Base-by-base conservation (phyloP, 1,140 invertebrate genomes). In the Steinernema feltiae region DNA sequence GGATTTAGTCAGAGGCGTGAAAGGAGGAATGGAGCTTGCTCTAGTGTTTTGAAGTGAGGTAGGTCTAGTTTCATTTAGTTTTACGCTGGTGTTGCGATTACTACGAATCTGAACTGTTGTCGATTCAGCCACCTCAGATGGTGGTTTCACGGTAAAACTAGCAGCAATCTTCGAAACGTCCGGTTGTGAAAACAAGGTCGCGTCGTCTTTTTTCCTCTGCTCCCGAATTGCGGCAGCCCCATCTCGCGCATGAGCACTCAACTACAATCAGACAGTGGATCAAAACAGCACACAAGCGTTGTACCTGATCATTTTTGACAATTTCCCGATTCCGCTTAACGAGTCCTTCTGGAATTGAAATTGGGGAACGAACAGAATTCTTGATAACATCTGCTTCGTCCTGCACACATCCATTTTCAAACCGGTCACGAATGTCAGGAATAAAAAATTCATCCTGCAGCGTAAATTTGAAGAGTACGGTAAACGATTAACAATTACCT, bases 31-130 rank as follows among this genome's bases (percentile, higher is more conserved):
- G 30, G 73, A 3, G 48, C 32, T 30, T 73, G 30, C 30, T 71
- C 48, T 3, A n/a, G 73, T 30, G 71, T 71, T 74, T 27, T 63
- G 53, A 3, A 63, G 53, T 27, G 53, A 63, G 3, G 53, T 63
- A 63, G 53, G 53, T n/a, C 53, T 7, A 27, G 12, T 63, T 27
- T 63, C 53, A 63, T 63, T 7, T 3, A 27, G 24, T 3, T 27
- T 12, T 3, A 15, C 24, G 24, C 24, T 63, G 3, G 12, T 7
- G 24, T 27, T 63, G 12, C 53, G 12, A 21, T 7, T 63, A 7
- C 12, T 3, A n/a, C 53, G 53, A 17, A 63, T 63, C 24, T 63
- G 53, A 63, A 63, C 53, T 7, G 24, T 63, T 12, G 53, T 63
- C 7, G 53, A 63, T 63, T 63, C 53, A 12, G 15, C 15, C 2